Evolutionary conservation across 1,140 invertebrate genomes (phyloP).

Genomic region (Drosophila kepulauana): DNA sequence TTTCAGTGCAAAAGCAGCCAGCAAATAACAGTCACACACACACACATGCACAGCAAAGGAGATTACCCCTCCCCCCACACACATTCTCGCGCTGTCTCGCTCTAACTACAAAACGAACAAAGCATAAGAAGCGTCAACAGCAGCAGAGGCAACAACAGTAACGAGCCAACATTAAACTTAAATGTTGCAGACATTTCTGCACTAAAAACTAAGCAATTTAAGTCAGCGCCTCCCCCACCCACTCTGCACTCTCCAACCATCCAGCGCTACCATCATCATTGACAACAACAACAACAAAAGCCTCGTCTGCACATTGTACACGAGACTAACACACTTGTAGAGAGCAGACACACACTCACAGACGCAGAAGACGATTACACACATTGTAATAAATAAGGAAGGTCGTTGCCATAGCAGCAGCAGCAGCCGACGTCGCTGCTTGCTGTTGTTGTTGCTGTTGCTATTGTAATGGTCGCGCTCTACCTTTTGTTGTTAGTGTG

Average conservation of each 20-base stretch:
- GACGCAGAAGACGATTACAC: constrained; percentile 61
- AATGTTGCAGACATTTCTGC: constrained; percentile 78
- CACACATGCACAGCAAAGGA: constrained; percentile 26
- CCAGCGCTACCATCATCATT: constrained; percentile 16
- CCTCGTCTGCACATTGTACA: constrained; percentile 47
- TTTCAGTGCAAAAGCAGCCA: constrained; percentile 45
- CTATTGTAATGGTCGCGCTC: constrained; percentile 11
- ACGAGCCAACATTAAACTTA: constrained; percentile 68
- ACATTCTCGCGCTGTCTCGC: background rate
- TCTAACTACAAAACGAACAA: constrained; percentile 30
- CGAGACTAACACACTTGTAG: constrained; percentile 41
- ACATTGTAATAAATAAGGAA: constrained; percentile 84
- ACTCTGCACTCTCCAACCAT: background rate
- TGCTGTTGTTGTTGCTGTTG: constrained; percentile 52
- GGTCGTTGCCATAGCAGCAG: constrained; percentile 84
- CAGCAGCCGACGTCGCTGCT: constrained; percentile 22
- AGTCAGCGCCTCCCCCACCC: constrained; percentile 42
- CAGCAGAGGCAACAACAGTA: constrained; percentile 43
- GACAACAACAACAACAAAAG: constrained; percentile 30
- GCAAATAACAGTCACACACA: constrained; percentile 32
- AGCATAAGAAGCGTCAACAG: constrained; percentile 58
- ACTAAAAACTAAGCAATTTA: constrained; percentile 78
- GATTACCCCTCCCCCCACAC: constrained; percentile 22
- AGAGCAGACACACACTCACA: constrained; percentile 36
- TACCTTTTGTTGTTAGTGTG: constrained; percentile 44